Evolutionary conservation across 2,888 invertebrate species (phyloP).

Genomic region (Seira ritae): DNA sequence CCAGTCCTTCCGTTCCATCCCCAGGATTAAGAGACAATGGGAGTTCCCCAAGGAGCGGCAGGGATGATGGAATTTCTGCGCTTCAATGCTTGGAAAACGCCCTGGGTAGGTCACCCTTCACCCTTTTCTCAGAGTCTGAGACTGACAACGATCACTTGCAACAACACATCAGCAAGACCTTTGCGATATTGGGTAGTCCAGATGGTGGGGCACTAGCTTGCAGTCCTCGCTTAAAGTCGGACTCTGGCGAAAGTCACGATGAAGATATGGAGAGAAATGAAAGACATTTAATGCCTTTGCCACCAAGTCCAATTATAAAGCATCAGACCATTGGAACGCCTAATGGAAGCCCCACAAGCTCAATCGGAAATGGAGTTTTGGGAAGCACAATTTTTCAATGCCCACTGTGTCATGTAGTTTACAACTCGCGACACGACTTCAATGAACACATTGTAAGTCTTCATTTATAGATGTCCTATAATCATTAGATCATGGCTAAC

Average conservation of each 20-base stretch:
- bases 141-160: slow-evolving; percentile 45
- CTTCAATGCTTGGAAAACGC: slow-evolving; percentile 70
- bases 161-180: slow-evolving; percentile 43
- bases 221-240: slow-evolving; percentile 21
- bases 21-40: slow-evolving; percentile 22
- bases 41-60: neutral
- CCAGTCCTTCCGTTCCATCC: slow-evolving; percentile 51
- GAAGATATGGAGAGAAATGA: slow-evolving; percentile 17
- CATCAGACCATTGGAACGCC: slow-evolving; percentile 17
- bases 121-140: slow-evolving; percentile 24
- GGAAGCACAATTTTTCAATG: slow-evolving; percentile 70
- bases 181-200: slow-evolving; percentile 32
- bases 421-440: slow-evolving; percentile 71
- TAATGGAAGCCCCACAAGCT: slow-evolving; percentile 28
- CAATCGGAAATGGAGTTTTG: neutral
- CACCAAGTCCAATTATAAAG: neutral
- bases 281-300: neutral
- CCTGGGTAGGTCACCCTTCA: slow-evolving; percentile 61
- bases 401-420: slow-evolving; percentile 69
- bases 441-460: slow-evolving; percentile 73
- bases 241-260: slow-evolving; percentile 25
- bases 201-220: neutral
- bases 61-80: slow-evolving; percentile 63
- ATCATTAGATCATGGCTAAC: neutral
- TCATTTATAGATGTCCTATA: neutral